Conservation (phyloP, 1,140 invertebrate species). For the Drosophila santomea region DNA sequence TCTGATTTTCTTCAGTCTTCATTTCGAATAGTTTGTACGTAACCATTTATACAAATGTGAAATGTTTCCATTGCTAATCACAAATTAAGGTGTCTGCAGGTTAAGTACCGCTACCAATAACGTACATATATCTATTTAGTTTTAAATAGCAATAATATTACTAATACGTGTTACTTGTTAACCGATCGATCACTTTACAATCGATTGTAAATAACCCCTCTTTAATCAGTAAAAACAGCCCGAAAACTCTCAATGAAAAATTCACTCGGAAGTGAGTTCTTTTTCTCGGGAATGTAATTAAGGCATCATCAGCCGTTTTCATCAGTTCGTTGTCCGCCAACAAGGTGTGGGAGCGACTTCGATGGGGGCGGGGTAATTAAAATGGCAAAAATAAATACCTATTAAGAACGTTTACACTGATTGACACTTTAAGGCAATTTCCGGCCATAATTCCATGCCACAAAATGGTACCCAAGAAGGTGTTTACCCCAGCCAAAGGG, state of each 20-base stretch:
- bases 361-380: conserved; percentile 49
- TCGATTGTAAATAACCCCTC: conserved; percentile 10
- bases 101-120: no score
- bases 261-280: conserved; percentile 42
- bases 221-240: conserved; percentile 16
- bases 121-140: neutral
- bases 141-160: neutral
- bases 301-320: conserved; percentile 42
- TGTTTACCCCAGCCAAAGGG: conserved; percentile 28
- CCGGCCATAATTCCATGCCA: conserved; percentile 56
- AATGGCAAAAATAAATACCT: conserved; percentile 64
- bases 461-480: conserved; percentile 51
- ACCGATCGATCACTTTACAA: conserved; percentile 21
- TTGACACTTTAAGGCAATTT: conserved; percentile 63
- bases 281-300: conserved; percentile 45
- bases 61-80: no score
- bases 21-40: no score
- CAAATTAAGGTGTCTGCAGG: no score
- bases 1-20: no score
- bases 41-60: no score
- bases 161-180: neutral
- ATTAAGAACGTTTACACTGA: conserved; percentile 58
- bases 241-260: conserved; percentile 7
- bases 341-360: neutral
- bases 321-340: conserved; percentile 40